Base-by-base conservation (phyloP, 2,888 invertebrate genomes). In the Abrostola tripartita region DNA sequence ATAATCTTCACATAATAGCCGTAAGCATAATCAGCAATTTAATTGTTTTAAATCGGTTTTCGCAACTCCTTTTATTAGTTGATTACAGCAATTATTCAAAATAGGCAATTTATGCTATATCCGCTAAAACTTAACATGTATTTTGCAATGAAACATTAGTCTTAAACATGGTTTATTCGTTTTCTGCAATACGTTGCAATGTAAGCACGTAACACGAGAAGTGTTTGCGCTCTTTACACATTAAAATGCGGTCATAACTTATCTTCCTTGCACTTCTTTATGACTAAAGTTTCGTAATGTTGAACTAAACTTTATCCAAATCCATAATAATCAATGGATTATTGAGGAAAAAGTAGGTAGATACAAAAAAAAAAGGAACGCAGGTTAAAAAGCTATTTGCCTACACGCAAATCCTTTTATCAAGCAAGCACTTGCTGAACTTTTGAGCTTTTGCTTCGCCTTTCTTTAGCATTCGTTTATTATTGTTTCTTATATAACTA, bases 1-100 rank as follows among this genome's bases (percentile, higher is more conserved):
- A 54, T 37, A 63, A 63, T 67, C 61, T 58, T 37, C 67, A 24
- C 61, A 69, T 61, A 62, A 67, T 74, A 65, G 78, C 79, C 80
- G 79, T 67, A 51, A 67, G 61, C 62, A 78, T 79, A 79, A 79
- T 52, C 35, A 50, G 51, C 44, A 14, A 51, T 52, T 66, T 70
- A 75, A 78, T 76, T 74, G 78, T 64, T 67, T 64, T 55, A 60
- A 71, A 64, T 68, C 47, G 37, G 56, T 76, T 65, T 66, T 72
- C 65, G 61, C 62, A 79, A 74, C 37, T 24, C 24, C 24, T 67
- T 62, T 62, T 71, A 68, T 64, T 57, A 61, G 44, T 57, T 68
- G 64, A 74, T 74, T 64, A 76, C 71, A 54, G 71, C 54, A 78
- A 73, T 78, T 71, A 78, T 62, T 67, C 47, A 64, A 64, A 76